Evolutionary conservation across 2,113 vertebrate species (phyloP).

Genomic region (Menura novaehollandiae): DNA sequence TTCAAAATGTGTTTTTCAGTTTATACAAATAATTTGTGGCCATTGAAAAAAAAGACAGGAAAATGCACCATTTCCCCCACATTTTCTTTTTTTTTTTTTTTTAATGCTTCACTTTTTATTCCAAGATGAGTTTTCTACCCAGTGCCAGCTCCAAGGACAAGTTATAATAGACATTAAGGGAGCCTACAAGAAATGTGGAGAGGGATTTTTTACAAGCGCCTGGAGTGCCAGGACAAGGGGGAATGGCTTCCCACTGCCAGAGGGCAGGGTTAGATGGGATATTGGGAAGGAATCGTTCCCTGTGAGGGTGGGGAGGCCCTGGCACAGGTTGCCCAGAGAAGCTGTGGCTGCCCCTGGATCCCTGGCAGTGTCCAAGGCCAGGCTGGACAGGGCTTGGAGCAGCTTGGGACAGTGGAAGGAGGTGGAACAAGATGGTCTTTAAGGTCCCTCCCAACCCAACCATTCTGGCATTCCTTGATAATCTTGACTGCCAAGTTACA

Average conservation of each 20-base stretch:
- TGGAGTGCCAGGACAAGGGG: not conserved
- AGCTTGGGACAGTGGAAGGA: not conserved
- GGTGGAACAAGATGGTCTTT: not conserved
- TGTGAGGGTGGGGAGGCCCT: not conserved
- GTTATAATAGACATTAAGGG: not conserved
- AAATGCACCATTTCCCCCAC: accelerated
- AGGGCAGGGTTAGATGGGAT: not conserved
- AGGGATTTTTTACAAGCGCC: not conserved
- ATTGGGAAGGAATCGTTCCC: not conserved
- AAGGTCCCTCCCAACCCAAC: not conserved
- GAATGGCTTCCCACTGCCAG: not conserved
- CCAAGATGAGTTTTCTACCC: not conserved
- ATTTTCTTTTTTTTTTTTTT: not conserved
- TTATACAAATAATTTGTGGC: not conserved
- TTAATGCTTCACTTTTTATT: not conserved
- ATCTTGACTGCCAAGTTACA: not conserved
- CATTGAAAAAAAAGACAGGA: not conserved
- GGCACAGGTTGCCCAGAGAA: not conserved
- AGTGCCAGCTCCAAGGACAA: not conserved
- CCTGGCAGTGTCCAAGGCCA: not conserved
- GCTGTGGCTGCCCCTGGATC: not conserved
- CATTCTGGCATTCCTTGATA: not conserved
- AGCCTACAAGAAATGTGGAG: not conserved
- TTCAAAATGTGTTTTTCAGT: not conserved
- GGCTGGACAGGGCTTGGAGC: not conserved